Base-by-base conservation (phyloP, 2,888 invertebrate genomes). In the Drosophila picticornis region DNA sequence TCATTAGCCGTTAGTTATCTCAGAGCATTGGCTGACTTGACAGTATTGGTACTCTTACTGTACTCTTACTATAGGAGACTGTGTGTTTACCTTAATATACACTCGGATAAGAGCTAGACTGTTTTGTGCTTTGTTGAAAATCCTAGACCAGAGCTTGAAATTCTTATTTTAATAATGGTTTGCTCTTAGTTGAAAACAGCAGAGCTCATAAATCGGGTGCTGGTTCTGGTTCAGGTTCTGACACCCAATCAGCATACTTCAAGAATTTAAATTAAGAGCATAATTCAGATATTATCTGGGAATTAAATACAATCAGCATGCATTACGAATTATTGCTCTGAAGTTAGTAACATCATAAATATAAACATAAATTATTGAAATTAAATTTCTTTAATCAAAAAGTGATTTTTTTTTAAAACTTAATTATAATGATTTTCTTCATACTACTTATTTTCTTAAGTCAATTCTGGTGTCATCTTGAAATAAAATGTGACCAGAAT, bases 1-100 rank as follows among this genome's bases (percentile, higher is more conserved):
- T 76, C 66, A 75, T 75, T 75, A 75, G 66, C 27, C 40, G 75
- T 71, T 63, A 75, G 66, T 27, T 22, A 32, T 19, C 27, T 16
- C 7, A 27, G 22, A 27, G 27, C 13, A 13, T n/a, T 38, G 27
- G 68, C 71, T 63, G 58, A 56, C 58, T 27, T 38, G 27, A 13
- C 36, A 2, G 0, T 38, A n/a, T 38, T n/a, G 29, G n/a, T 13
- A n/a, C 38, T 3, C 38, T n/a, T 22, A 2, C 19, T 3, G n/a
- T n/a, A n/a, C n/a, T n/a, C n/a, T n/a, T n/a, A n/a, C 19, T 36
- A 11, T 56, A 7, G 25, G 50, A 46, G 43, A 3, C 25, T 10
- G 32, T n/a, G 25, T 43, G n/a, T 16, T 2, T 29, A 19, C 38
- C 22, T 38, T 19, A 27, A 55, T 50, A 27, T 27, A 25, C 25